A percentile compares a stretch with the other conserved stretches of the same genome.
Conservation (phyloP, 2,113 vertebrate genomes). For the Rhegmatorhina hoffmannsi region DNA sequence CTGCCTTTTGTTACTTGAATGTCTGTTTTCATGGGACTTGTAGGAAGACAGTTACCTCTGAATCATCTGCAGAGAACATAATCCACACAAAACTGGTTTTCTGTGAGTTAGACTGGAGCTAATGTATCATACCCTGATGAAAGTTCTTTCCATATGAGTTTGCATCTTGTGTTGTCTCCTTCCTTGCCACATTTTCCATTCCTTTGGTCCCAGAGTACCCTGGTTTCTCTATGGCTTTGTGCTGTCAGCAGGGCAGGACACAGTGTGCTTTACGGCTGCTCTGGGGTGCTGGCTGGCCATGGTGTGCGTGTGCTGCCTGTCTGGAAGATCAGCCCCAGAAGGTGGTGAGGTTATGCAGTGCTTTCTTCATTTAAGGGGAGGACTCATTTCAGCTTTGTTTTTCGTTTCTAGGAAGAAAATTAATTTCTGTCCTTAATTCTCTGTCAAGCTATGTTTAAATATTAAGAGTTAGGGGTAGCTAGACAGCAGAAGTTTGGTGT, state of each 20-base stretch:
- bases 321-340: neutral
- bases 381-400: neutral
- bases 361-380: neutral
- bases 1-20: neutral
- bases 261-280: rapidly evolving
- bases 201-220: neutral
- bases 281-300: neutral
- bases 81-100: neutral
- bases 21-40: neutral
- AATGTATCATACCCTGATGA: neutral
- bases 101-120: neutral
- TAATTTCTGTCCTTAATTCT: neutral
- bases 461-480: neutral
- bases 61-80: neutral
- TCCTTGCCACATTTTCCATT: neutral
- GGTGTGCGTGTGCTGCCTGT: rapidly evolving
- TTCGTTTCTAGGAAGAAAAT: neutral
- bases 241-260: neutral
- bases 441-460: neutral
- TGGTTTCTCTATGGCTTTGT: neutral
- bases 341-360: neutral
- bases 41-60: neutral
- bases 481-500: neutral
- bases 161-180: neutral
- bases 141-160: neutral